phyloP scores from a whole-genome alignment of 2,888 invertebrate genomes.

The Neoaliturus tenellus region DNA sequence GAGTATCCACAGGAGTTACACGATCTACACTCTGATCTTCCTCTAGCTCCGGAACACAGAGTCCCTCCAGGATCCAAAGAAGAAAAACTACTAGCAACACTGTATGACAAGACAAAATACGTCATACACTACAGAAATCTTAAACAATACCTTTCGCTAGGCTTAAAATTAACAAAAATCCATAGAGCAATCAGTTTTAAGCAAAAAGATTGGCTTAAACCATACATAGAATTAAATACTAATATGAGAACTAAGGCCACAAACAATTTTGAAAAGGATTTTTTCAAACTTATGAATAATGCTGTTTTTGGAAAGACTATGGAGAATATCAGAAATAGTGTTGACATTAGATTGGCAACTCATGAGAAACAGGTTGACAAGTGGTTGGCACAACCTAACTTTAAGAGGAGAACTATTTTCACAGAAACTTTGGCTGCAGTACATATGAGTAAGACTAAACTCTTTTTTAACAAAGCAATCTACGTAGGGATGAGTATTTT shows the following conservation, averaged over 20 bases:
- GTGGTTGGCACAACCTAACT: constrained; percentile 38
- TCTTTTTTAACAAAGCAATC: constrained; percentile 54
- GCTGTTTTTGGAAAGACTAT: constrained; percentile 37
- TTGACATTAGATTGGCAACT: neutral
- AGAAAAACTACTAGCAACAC: constrained; percentile 53
- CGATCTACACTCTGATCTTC: constrained; percentile 45
- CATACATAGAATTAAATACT: constrained; percentile 65
- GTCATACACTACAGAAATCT: too few species aligned
- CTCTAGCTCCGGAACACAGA: constrained; percentile 48
- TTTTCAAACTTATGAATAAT: constrained; percentile 50
- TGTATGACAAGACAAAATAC: constrained; percentile 48
- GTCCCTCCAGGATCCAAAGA: constrained; percentile 6
- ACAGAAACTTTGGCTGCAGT: constrained; percentile 49
- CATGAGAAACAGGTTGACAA: constrained; percentile 13
- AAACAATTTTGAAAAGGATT: constrained; percentile 70
- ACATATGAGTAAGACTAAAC: constrained; percentile 45
- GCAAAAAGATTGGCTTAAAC: constrained; percentile 68
- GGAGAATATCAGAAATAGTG: constrained; percentile 44
- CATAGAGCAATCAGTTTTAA: constrained; percentile 67
- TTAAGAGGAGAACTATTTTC: constrained; percentile 33
- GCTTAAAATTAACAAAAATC: constrained; percentile 62
- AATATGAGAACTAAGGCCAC: constrained; percentile 62
- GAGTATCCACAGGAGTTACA: constrained; percentile 51
- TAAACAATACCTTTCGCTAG: too few species aligned
- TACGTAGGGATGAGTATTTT: constrained; percentile 49